Percentiles rank a stretch among this genome's conserved stretches.
phyloP scores from a whole-genome alignment of 2,113 vertebrate species.

The Pitta sordida region DNA sequence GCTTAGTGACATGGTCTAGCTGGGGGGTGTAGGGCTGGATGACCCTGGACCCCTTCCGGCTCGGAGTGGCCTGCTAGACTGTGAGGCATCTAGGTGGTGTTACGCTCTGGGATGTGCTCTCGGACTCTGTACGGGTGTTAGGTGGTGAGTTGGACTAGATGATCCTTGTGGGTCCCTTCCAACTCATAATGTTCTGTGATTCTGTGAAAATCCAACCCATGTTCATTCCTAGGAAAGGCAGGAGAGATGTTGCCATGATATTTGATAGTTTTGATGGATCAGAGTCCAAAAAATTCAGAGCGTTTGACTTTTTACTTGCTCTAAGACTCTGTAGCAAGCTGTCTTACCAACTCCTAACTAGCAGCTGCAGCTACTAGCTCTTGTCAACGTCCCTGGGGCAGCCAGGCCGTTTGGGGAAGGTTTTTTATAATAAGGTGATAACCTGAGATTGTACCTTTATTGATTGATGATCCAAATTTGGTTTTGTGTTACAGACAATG shows the following conservation, averaged over 20 bases:
- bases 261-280: background rate
- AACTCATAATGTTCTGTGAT: too few relatives aligned
- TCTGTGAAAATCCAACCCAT: background rate
- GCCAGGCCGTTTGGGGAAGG: background rate
- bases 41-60: too few relatives aligned
- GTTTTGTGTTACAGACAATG: background rate
- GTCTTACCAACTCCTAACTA: background rate
- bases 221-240: background rate
- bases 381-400: background rate
- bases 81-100: too few relatives aligned
- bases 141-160: too few relatives aligned
- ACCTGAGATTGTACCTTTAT: background rate
- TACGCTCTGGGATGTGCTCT: too few relatives aligned
- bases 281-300: background rate
- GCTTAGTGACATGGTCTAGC: too few relatives aligned
- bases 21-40: too few relatives aligned
- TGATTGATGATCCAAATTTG: background rate
- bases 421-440: background rate
- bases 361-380: background rate
- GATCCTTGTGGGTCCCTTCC: too few relatives aligned
- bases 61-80: too few relatives aligned
- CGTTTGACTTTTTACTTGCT: background rate
- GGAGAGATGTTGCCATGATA: background rate
- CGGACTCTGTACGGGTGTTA: too few relatives aligned
- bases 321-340: background rate